Percentiles rank a stretch among this genome's conserved stretches.
Conservation (phyloP, 2,113 vertebrate species). For the Apaloderma vittatum region DNA sequence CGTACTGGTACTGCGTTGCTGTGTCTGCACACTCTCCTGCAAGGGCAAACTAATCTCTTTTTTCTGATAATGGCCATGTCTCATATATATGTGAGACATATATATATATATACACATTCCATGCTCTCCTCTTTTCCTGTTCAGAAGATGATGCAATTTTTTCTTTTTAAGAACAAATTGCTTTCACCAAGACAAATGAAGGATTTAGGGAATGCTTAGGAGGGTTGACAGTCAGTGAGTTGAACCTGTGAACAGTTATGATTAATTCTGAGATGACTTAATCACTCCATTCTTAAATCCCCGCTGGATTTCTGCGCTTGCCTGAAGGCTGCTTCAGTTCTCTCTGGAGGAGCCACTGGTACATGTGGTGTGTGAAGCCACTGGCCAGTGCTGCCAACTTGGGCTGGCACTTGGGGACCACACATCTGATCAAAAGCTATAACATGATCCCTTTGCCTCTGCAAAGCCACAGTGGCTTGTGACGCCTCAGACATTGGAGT, state of each 20-base stretch:
- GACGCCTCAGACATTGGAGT: rapidly evolving
- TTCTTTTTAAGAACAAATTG: not conserved
- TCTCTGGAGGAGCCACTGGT: not conserved
- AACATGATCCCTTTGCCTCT: not conserved
- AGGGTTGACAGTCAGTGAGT: not conserved
- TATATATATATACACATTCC: too few species aligned
- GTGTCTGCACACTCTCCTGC: not conserved
- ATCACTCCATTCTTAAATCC: not conserved
- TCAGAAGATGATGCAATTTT: not conserved
- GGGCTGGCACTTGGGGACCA: not conserved
- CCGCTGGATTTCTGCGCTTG: not conserved
- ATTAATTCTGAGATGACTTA: not conserved
- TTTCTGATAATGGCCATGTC: not conserved
- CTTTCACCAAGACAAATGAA: not conserved
- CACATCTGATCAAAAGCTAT: not conserved
- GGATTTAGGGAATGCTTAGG: not conserved
- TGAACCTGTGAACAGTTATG: not conserved
- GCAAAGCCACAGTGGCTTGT: not conserved
- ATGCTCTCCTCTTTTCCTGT: not conserved
- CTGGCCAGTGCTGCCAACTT: not conserved
- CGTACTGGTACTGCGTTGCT: not conserved
- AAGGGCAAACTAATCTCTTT: not conserved
- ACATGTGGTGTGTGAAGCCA: not conserved
- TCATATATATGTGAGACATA: not conserved
- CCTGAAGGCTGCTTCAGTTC: not conserved